Conservation (phyloP, 2,888 invertebrate genomes). For the Volucella inanis region DNA sequence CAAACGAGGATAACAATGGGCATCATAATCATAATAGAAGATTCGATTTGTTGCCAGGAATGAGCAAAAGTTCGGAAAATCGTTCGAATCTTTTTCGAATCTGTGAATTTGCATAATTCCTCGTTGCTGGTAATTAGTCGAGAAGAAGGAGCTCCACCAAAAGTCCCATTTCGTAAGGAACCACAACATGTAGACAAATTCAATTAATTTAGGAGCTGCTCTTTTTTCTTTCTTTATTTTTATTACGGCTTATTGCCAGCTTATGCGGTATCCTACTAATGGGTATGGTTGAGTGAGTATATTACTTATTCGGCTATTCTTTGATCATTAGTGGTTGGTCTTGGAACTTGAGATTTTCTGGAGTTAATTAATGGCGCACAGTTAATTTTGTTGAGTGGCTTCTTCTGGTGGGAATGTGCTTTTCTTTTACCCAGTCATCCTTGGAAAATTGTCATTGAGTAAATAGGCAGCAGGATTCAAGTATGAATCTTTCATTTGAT, state of each 20-base stretch:
- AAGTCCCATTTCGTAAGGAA: background rate
- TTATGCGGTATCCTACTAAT: conserved; percentile 11
- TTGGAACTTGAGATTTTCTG: conserved; percentile 41
- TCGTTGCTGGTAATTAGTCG: conserved; percentile 12
- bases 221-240: background rate
- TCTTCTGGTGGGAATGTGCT: conserved; percentile 23
- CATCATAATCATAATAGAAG: conserved; percentile 32
- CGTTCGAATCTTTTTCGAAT: background rate
- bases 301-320: conserved; percentile 41
- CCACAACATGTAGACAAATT: conserved; percentile 6
- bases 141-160: conserved; percentile 6
- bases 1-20: conserved; percentile 21
- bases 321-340: conserved; percentile 45
- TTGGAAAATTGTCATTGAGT: background rate
- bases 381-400: conserved; percentile 49
- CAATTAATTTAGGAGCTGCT: conserved; percentile 29
- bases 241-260: background rate
- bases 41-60: conserved; percentile 6
- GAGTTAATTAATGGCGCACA: conserved; percentile 45
- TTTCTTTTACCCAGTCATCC: background rate
- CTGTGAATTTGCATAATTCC: conserved; percentile 26
- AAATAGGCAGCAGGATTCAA: background rate
- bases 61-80: too few relatives aligned
- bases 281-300: conserved; percentile 24
- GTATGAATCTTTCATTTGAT: background rate